Evolutionary conservation across 2,797 vertebrate species (phyloP), one percentile per base, ranked within the genome.

Genomic region (Silurus lanzhouensis): DNA sequence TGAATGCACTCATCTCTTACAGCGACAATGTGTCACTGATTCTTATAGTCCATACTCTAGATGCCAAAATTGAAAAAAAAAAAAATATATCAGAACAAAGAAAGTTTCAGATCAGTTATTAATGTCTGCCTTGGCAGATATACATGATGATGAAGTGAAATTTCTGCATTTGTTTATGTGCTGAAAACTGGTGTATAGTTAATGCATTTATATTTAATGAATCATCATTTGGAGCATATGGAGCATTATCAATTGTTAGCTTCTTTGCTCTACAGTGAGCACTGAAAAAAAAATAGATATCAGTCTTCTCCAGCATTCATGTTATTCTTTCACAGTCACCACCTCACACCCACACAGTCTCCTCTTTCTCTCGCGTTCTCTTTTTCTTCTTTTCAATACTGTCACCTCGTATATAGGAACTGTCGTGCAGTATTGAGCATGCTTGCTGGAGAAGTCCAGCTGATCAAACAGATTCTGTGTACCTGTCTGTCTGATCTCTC

Each of bases 401-500:
- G 91, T 94, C 93, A 94, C 91, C 84, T 89, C 58, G 86, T n/a
- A 89, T 93, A 89, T 89, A 88, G 89, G 89, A 92, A 91, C 94
- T 91, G 91, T 31, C 81, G 92, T 86, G 93, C 89, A 82, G 93
- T 93, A 90, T 95, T 94, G 92, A 94, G 93, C 95, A 93, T 94
- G 94, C 95, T 93, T 93, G 92, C 91, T 93, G 83, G 90, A 95
- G 91, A 94, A 92, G 83, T 92, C 92, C 97, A 99, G 97, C 97
- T 99, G 97, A 97, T 95, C 96, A 98, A 98, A 99, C 95, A 96
- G 89, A 92, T 92, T 92, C 93, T 96, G 94, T 94, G 93, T 94
- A 96, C 95, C 96, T 95, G 94, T 88, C 90, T 91, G 82, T 79
- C 94, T 94, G 76, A 93, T 88, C 92, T 92, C 90, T 89, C 89